A percentile compares a stretch with the other conserved stretches of the same genome.
phyloP scores from a whole-genome alignment of 2,113 vertebrate genomes.

The Gila orcuttii region DNA sequence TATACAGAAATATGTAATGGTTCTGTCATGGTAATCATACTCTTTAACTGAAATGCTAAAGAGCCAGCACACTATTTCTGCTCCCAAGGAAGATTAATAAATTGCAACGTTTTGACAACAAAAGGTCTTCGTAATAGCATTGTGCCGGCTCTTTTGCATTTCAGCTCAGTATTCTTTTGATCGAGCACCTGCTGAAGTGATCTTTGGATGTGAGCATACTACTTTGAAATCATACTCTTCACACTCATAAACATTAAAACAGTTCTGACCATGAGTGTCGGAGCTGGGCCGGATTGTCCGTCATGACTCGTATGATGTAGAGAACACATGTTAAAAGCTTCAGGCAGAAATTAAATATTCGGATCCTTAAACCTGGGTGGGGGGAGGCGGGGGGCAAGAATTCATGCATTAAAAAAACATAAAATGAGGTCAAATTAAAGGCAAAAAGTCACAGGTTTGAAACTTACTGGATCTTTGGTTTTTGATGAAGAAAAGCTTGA shows the following conservation, averaged over 20 bases:
- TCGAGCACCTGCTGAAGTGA: no score
- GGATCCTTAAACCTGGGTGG: conserved; percentile 51
- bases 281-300: conserved; percentile 52
- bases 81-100: no score
- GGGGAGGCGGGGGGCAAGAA: neutral
- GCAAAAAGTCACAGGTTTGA: neutral
- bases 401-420: neutral
- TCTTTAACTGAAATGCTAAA: neutral
- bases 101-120: no score
- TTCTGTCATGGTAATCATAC: neutral
- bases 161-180: no score
- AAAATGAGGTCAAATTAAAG: neutral
- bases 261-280: conserved; percentile 49
- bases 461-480: conserved; percentile 60
- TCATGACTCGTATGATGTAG: conserved; percentile 58
- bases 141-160: no score
- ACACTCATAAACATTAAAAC: neutral
- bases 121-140: no score
- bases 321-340: conserved; percentile 58
- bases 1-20: neutral
- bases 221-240: neutral
- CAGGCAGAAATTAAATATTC: conserved; percentile 58
- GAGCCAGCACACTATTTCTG: no score
- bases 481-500: conserved; percentile 61
- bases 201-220: no score